A percentile compares a stretch with the other conserved stretches of the same genome.
Evolutionary conservation across 2,888 invertebrate species (phyloP).

Genomic region (Chalcis sispes): DNA sequence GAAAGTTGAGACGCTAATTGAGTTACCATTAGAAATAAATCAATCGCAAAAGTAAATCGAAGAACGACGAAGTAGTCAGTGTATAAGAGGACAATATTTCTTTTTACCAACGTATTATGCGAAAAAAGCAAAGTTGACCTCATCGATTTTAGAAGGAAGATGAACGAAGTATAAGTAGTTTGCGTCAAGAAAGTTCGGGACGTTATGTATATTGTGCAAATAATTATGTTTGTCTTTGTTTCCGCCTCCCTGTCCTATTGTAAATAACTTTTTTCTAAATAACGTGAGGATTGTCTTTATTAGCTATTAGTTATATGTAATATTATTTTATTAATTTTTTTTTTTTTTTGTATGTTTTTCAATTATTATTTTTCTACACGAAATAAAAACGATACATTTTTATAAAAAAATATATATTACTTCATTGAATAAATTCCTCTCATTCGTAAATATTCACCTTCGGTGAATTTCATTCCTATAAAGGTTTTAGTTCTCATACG

Average conservation of each 20-base stretch:
- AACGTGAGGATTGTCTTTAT: constrained; percentile 25
- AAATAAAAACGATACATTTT: constrained; percentile 53
- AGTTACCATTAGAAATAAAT: constrained; percentile 22
- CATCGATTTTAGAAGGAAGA: neutral
- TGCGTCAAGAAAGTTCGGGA: neutral
- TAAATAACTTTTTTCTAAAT: constrained; percentile 51
- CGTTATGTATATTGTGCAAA: constrained; percentile 18
- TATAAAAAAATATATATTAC: constrained; percentile 42
- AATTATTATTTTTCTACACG: constrained; percentile 49
- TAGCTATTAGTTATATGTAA: constrained; percentile 34
- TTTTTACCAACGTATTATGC: too few relatives aligned
- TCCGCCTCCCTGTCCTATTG: constrained; percentile 26
- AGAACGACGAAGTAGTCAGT: too few relatives aligned
- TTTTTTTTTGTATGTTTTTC: constrained; percentile 51
- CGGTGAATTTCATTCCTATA: too few relatives aligned
- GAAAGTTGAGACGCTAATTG: neutral
- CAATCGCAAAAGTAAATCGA: neutral
- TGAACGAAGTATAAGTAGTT: neutral
- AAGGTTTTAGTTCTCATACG: too few relatives aligned
- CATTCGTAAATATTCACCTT: too few relatives aligned
- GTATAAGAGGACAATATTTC: too few relatives aligned
- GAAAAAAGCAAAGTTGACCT: too few relatives aligned
- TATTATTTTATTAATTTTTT: constrained; percentile 51
- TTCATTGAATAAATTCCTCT: too few relatives aligned
- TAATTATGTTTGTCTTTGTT: neutral